Evolutionary conservation across 1,140 invertebrate species (phyloP).

Genomic region (Sinonovacula constricta): DNA sequence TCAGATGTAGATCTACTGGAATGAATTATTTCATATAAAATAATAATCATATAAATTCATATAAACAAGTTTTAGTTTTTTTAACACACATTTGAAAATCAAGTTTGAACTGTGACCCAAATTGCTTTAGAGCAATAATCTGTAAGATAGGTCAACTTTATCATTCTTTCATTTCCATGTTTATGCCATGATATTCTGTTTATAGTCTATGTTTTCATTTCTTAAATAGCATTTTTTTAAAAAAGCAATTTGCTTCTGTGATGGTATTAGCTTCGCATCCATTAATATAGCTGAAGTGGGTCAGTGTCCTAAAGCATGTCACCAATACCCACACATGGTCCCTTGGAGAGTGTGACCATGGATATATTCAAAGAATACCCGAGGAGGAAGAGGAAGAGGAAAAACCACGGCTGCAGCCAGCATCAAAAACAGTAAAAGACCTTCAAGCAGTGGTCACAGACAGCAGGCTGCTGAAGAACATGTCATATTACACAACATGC

Average conservation of each 20-base stretch:
- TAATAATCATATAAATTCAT: too few species aligned
- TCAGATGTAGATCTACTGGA: too few species aligned
- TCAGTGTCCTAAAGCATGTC: background rate
- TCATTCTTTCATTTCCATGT: background rate
- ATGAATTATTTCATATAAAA: too few species aligned
- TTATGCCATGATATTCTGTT: background rate
- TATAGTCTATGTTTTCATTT: background rate
- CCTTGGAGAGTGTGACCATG: slow-evolving; percentile 34
- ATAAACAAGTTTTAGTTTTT: too few species aligned
- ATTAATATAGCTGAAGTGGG: slow-evolving; percentile 10
- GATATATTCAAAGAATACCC: background rate
- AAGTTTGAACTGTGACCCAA: too few species aligned
- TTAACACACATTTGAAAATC: too few species aligned
- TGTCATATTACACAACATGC: slow-evolving; percentile 8
- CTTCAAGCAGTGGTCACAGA: background rate
- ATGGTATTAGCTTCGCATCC: background rate
- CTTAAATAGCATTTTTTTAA: background rate
- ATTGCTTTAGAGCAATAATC: background rate
- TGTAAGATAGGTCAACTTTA: background rate
- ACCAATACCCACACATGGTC: slow-evolving; percentile 14
- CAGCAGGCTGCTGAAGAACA: slow-evolving; percentile 16
- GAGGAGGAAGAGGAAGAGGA: slow-evolving; percentile 25
- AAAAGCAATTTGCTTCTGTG: background rate
- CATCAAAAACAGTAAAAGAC: background rate
- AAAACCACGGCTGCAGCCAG: background rate